Evolutionary conservation across 2,888 invertebrate genomes (phyloP).

Genomic region (Philereme vetulata): DNA sequence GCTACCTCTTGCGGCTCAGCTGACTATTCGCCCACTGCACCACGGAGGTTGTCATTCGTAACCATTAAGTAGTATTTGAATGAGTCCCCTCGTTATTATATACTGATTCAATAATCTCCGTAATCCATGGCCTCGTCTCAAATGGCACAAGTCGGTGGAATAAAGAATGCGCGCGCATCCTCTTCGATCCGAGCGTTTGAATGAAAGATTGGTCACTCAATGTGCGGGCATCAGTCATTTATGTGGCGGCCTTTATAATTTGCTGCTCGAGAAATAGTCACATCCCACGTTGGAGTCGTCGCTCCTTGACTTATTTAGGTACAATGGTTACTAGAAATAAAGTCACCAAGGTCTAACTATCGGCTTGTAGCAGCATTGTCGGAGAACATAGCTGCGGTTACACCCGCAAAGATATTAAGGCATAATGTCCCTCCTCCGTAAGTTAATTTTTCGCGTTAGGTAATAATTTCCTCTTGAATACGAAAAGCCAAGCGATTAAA

Average conservation of each 20-base stretch:
- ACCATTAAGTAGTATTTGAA: not conserved
- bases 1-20: too few relatives aligned
- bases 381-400: not conserved
- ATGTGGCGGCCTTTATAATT: slow-evolving; percentile 38
- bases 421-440: not conserved
- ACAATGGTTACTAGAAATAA: not conserved
- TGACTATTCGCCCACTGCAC: too few relatives aligned
- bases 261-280: slow-evolving; percentile 24
- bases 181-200: slow-evolving; percentile 75
- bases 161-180: slow-evolving; percentile 71
- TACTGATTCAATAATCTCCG: slow-evolving; percentile 28
- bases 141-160: slow-evolving; percentile 38
- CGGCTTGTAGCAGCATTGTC: too few relatives aligned
- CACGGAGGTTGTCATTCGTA: too few relatives aligned
- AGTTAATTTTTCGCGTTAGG: not conserved
- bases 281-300: not conserved
- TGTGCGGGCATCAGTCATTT: slow-evolving; percentile 49
- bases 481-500: not conserved
- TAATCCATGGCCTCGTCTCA: slow-evolving; percentile 47
- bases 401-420: not conserved
- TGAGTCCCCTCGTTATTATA: slow-evolving; percentile 9
- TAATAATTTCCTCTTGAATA: not conserved
- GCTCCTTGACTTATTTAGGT: slow-evolving; percentile 11
- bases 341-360: too few relatives aligned
- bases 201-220: slow-evolving; percentile 70